phyloP scores from a whole-genome alignment of 2,888 invertebrate species.

The Malthinus seriepunctatus region DNA sequence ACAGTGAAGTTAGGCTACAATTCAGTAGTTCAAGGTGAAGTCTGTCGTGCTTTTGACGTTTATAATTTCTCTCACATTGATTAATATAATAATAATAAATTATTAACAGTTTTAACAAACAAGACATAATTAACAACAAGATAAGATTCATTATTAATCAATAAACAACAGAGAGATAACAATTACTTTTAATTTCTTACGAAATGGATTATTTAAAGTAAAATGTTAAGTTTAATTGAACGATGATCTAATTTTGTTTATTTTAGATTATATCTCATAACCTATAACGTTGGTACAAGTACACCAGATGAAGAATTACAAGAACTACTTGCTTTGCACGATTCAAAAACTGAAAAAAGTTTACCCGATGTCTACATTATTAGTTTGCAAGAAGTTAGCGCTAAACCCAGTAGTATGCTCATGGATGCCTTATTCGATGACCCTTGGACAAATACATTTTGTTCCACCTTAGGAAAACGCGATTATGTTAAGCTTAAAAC shows the following conservation, averaged over 20 bases:
- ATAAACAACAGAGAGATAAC: neutral
- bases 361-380: conserved; percentile 84
- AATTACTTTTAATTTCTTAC: neutral
- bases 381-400: conserved; percentile 87
- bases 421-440: conserved; percentile 81
- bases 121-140: neutral
- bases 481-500: conserved; percentile 80
- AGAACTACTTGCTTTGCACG: conserved; percentile 67
- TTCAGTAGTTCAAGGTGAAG: too few relatives aligned
- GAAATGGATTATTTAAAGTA: conserved; percentile 43
- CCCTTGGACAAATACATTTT: conserved; percentile 80
- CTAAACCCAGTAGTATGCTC: conserved; percentile 83
- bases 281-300: conserved; percentile 90
- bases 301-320: conserved; percentile 73
- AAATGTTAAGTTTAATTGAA: neutral
- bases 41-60: too few relatives aligned
- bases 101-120: neutral
- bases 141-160: neutral
- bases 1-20: neutral
- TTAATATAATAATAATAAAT: too few relatives aligned
- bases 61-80: too few relatives aligned
- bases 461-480: conserved; percentile 67
- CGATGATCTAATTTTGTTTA: neutral
- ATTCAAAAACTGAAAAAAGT: conserved; percentile 63
- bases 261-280: conserved; percentile 77